Evolutionary conservation across 2,888 invertebrate genomes (phyloP), one percentile per base, ranked within the genome.

Genomic region (Harpalus rufipes): DNA sequence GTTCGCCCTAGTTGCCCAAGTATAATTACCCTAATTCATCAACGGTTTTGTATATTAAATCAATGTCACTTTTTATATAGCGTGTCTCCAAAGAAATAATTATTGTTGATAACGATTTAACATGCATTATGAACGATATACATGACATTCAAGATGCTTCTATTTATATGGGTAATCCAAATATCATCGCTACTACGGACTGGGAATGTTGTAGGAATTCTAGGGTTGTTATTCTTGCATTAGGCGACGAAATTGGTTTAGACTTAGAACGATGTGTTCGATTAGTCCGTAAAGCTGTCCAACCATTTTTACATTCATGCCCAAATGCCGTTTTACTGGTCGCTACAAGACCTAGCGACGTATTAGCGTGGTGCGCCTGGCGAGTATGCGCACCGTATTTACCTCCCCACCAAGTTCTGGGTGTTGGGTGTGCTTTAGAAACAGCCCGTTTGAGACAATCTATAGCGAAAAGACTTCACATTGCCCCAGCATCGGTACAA

Each of bases 281-380:
- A 7, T 7, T 76, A 56, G 93, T 94, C 86, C 93, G 94, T 87
- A 92, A 92, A 88, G 89, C 89, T n/a, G 92, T 93, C 86, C 92
- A 95, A 85, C 94, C 94, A 1, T 89, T 92, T 82, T 89, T 95
- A 61, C 92, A 94, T 83, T 91, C 93, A 87, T 94, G 93, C 84
- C 94, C 94, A 2, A 91, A 94, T 87, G 91, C 93, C 59, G 91
- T 94, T 85, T 90, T 95, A 14, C 87, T 94, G 58, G 90, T 93
- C 86, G 93, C 93, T 14, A 92, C 92, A 56, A 93, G 93, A 88
- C 93, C 93, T 86, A 94, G 94, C 84, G 94, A 95, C 89, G 92
- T 95, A 85, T 89, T 95, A 88, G 92, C 94, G 0, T 94, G 94
- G 89, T 92, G 94, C 16, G 92, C 94, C 6, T 95, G 94, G 94